phyloP scores from a whole-genome alignment of 2,113 vertebrate species.

The Oreotrochilus melanogaster region DNA sequence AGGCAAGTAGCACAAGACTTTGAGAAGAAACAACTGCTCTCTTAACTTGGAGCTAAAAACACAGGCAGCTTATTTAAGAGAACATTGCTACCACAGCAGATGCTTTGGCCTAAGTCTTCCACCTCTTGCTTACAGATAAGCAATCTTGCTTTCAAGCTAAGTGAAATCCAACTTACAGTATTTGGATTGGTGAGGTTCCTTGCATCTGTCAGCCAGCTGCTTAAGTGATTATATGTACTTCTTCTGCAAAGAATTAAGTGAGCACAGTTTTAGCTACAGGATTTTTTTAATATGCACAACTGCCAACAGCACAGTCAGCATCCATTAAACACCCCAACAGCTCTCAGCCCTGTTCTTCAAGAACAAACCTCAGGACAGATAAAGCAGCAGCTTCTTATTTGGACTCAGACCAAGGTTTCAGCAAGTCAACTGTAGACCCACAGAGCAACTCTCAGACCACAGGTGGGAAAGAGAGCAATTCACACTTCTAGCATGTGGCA shows the following conservation, averaged over 20 bases:
- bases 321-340: background rate
- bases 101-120: background rate
- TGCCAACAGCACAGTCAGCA: background rate
- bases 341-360: background rate
- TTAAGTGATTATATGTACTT: slow-evolving; percentile 98
- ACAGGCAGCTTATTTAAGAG: background rate
- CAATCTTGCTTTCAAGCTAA: background rate
- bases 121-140: background rate
- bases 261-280: slow-evolving; percentile 22
- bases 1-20: background rate
- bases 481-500: rapidly evolving
- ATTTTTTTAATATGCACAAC: background rate
- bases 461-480: background rate
- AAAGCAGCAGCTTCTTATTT: background rate
- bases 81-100: background rate
- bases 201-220: slow-evolving; percentile 99
- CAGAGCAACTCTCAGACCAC: background rate
- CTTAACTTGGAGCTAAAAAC: background rate
- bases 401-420: background rate
- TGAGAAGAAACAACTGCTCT: background rate
- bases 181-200: slow-evolving; percentile 99
- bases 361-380: background rate
- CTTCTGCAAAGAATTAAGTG: slow-evolving; percentile 83
- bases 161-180: slow-evolving; percentile 87
- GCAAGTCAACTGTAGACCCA: background rate